phyloP scores from a whole-genome alignment of 92 coral and sea anemone species.

The Palythoa heliodiscus region DNA sequence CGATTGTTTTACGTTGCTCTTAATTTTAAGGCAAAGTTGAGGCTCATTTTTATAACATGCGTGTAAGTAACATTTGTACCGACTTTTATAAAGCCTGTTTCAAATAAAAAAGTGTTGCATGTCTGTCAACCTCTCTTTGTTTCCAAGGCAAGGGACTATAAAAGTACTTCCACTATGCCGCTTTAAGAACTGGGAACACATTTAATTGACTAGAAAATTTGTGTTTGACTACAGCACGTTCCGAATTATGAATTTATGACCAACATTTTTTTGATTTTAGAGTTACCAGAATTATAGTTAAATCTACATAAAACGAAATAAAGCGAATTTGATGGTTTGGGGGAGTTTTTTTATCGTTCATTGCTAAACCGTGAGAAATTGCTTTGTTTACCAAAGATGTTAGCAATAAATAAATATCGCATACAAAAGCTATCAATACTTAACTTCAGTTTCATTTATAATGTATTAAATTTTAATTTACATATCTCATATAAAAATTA shows the following conservation, averaged over 20 bases:
- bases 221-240: not conserved
- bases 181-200: too few species aligned
- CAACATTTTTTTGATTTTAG: not conserved
- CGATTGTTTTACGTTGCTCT: too few species aligned
- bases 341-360: not conserved
- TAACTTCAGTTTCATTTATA: not conserved
- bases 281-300: not conserved
- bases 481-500: not conserved
- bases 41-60: too few species aligned
- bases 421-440: not conserved
- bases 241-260: too few species aligned
- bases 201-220: too few species aligned
- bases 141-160: too few species aligned
- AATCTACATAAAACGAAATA: not conserved
- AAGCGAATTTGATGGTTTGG: not conserved
- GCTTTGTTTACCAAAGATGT: not conserved
- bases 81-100: too few species aligned
- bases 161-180: too few species aligned
- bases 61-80: too few species aligned
- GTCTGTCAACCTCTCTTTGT: too few species aligned
- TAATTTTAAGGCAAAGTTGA: too few species aligned
- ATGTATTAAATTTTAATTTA: conserved; percentile 11
- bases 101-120: too few species aligned
- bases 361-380: not conserved
- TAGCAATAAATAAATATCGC: not conserved